These are phyloP conservation scores for Lophochroa leadbeateri DNA, from an alignment of 2,113 vertebrate genomes.

Conservation along the genomic window DNA sequence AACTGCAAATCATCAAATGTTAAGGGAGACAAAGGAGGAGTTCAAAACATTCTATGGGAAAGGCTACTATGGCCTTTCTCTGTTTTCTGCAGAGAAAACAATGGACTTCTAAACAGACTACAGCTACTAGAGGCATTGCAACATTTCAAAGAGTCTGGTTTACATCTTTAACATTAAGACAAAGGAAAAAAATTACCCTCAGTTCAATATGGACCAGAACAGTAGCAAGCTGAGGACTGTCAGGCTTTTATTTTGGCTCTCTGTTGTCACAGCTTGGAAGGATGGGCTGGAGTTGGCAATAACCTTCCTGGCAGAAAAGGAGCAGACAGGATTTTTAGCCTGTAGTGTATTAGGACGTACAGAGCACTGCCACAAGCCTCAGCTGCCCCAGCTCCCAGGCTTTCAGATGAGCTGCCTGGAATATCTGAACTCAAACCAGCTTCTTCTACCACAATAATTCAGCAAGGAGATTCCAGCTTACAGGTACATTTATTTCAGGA, in stretches of 20 bases:
- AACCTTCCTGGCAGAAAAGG: background rate
- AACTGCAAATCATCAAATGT: slow-evolving; percentile 79
- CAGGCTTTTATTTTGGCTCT: background rate
- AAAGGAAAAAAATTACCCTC: background rate
- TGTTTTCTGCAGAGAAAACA: background rate
- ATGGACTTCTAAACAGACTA: background rate
- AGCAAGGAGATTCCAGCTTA: background rate
- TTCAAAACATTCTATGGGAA: background rate
- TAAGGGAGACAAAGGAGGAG: slow-evolving; percentile 68
- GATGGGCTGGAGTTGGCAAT: background rate
- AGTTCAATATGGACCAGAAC: background rate
- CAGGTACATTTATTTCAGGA: background rate
- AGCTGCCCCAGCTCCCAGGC: background rate
- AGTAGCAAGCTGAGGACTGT: background rate
- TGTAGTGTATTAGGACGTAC: background rate
- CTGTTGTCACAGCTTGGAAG: background rate
- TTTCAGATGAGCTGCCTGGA: background rate
- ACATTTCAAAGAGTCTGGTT: background rate
- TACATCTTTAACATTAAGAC: background rate
- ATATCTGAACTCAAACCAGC: background rate
- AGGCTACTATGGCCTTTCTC: background rate
- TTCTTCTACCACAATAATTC: background rate
- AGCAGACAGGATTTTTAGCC: background rate
- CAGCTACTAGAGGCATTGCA: background rate
- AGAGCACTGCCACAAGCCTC: background rate